A percentile compares a stretch with the other conserved stretches of the same genome.
phyloP scores from a whole-genome alignment of 1,140 invertebrate species.

The Drosophila funebris region DNA sequence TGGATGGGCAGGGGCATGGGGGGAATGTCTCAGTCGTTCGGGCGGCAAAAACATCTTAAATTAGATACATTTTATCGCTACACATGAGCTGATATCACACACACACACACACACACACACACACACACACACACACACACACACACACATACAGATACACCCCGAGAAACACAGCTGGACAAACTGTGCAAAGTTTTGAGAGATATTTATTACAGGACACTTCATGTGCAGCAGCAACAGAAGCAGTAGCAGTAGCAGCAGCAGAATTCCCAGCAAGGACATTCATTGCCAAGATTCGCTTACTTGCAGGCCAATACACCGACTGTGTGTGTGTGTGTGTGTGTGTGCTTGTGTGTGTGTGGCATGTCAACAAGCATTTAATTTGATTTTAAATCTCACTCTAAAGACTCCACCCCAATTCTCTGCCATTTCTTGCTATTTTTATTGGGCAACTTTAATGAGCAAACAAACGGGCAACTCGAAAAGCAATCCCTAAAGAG shows the following conservation, averaged over 20 bases:
- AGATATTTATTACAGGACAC: conserved; percentile 77
- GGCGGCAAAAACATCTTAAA: conserved; percentile 78
- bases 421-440: not conserved
- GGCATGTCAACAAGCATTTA: conserved; percentile 74
- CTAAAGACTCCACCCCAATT: not conserved
- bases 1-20: not conserved
- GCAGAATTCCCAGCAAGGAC: conserved; percentile 26
- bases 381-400: conserved; percentile 72
- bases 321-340: not conserved
- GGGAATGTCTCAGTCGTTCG: conserved; percentile 42
- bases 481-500: not conserved
- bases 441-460: conserved; percentile 5
- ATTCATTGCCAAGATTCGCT: conserved; percentile 19
- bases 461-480: not conserved
- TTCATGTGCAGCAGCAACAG: conserved; percentile 56
- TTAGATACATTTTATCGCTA: conserved; percentile 80
- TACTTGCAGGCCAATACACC: conserved; percentile 17
- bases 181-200: conserved; percentile 66
- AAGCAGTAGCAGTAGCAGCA: too few relatives aligned
- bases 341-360: conserved; percentile 19
- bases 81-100: conserved; percentile 53
- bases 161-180: conserved; percentile 6
- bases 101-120: conserved; percentile 12
- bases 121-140: not conserved
- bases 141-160: not conserved